These are phyloP conservation scores for Apotomis betuletana DNA, from an alignment of 2,888 invertebrate genomes.

Conservation along the genomic window DNA sequence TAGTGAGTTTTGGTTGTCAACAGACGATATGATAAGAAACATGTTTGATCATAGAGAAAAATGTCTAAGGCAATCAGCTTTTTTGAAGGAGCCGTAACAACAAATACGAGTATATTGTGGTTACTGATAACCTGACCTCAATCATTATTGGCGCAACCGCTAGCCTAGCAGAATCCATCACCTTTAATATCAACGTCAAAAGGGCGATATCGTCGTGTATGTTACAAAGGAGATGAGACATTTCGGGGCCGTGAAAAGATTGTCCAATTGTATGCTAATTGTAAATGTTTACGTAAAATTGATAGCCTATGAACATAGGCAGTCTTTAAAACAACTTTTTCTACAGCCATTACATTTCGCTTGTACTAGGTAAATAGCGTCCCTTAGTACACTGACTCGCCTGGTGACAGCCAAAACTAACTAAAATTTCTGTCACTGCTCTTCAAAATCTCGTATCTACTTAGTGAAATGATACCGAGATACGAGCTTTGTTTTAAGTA, in stretches of 20 bases:
- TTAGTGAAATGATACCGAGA: too few relatives aligned
- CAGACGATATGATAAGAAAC: not conserved
- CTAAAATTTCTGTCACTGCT: too few relatives aligned
- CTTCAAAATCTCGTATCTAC: too few relatives aligned
- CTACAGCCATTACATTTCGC: too few relatives aligned
- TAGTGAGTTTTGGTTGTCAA: too few relatives aligned
- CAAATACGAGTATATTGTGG: conserved; percentile 9
- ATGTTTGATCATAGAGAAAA: not conserved
- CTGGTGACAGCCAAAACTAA: too few relatives aligned
- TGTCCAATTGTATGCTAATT: conserved; percentile 39
- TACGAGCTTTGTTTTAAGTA: too few relatives aligned
- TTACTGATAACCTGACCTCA: conserved; percentile 39
- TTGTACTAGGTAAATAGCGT: too few relatives aligned
- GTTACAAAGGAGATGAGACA: not conserved
- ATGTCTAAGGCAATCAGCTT: not conserved
- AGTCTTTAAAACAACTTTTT: conserved; percentile 20
- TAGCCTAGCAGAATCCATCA: not conserved
- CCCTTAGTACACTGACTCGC: too few relatives aligned
- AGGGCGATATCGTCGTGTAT: not conserved
- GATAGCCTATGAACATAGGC: conserved; percentile 21
- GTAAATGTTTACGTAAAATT: conserved; percentile 24
- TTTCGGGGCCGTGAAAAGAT: not conserved
- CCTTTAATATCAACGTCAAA: not conserved
- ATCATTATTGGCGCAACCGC: conserved; percentile 15
- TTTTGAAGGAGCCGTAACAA: not conserved